Base-by-base conservation (phyloP, 2,888 invertebrate species). In the Campaea margaritaria region DNA sequence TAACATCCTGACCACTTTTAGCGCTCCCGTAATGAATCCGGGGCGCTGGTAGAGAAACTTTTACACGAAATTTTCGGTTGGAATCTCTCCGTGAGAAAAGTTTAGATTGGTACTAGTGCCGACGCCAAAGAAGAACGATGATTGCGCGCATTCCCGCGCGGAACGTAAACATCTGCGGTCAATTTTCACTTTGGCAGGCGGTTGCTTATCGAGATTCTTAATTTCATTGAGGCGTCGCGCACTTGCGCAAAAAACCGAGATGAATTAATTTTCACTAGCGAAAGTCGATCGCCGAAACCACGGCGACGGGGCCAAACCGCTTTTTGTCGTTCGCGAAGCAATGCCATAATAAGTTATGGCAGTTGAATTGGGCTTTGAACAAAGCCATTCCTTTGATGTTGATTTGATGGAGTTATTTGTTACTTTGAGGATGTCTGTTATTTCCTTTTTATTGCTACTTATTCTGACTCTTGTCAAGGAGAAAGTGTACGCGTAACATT, bases 1-100 rank as follows among this genome's bases (percentile, higher is more conserved):
- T 72, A 76, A 76, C 76, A 76, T 76, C 74, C 76, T 74, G 76
- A 62, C 64, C 67, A 67, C 66, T 67, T 65, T 62, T 55, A 60
- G 58, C 52, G 58, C 58, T 60, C 43, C 53, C 50, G 48, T 63
- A 62, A 64, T 58, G 58, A 57, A 51, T 27, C 58, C 47, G 48
- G 51, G n/a, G n/a, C 43, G n/a, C 12, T 12, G 59, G 48, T 53
- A 55, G 48, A 43, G 60, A 52, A 66, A 66, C 62, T 63, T 58
- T 31, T n/a, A 43, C 12, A 57, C 55, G 36, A 55, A 48, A 55
- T 39, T 53, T 52, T 41, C 28, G 36, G 31, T 34, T 50, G 53
- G 58, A 60, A 56, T 41, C 55, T 39, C 44, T 43, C 36, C 54
- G 47, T 45, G 42, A 47, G 56, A 53, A 59, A 64, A 67, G 64